Conservation (phyloP, 2,113 vertebrate species). For the human region GRCh38 chr2:3140501-3141000, state of each 20-base stretch:
- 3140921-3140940: neutral
- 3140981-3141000: neutral
- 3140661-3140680: too few species aligned
- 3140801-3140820: rapidly evolving
- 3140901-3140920: rapidly evolving
- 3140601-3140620: neutral
- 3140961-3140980: neutral
- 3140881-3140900: rapidly evolving
- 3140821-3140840: neutral
- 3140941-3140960: rapidly evolving
- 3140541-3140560: neutral
- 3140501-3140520: neutral
- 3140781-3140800: rapidly evolving
- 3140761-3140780: neutral
- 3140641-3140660: neutral
- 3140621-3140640: neutral
- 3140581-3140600: neutral
- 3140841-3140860: rapidly evolving
- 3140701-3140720: too few species aligned
- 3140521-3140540: neutral
- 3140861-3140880: too few species aligned
- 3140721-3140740: too few species aligned
- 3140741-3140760: neutral
- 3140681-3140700: neutral
- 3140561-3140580: too few species aligned